phyloP scores from a whole-genome alignment of 2,888 invertebrate species.

The Sialis lutaria region DNA sequence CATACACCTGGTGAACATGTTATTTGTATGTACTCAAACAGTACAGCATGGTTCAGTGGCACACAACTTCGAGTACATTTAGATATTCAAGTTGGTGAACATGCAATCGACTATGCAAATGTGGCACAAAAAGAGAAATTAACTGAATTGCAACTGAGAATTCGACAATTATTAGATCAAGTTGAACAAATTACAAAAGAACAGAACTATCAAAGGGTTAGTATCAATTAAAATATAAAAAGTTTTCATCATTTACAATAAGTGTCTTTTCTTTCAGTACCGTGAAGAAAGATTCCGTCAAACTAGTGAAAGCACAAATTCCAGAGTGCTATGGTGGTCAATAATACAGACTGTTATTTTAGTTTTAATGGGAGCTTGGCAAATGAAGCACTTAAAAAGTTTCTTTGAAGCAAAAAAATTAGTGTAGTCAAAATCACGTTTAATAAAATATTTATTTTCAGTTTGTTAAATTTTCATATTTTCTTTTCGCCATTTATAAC shows the following conservation, averaged over 20 bases:
- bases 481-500: too few relatives aligned
- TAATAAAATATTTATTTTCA: too few relatives aligned
- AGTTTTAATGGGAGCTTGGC: conserved; percentile 91
- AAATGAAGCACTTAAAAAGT: conserved; percentile 96
- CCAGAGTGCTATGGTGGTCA: conserved; percentile 93
- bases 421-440: conserved; percentile 34
- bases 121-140: conserved; percentile 96
- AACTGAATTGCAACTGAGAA: conserved; percentile 83
- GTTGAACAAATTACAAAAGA: conserved; percentile 99
- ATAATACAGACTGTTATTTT: conserved; percentile 80
- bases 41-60: conserved; percentile 95
- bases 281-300: conserved; percentile 94
- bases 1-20: conserved; percentile 95
- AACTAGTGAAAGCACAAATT: conserved; percentile 96
- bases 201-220: conserved; percentile 93
- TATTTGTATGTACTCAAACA: conserved; percentile 96
- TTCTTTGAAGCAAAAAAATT: conserved; percentile 99
- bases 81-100: conserved; percentile 97
- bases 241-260: neutral
- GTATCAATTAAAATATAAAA: conserved; percentile 10
- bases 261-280: conserved; percentile 40
- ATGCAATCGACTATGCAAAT: conserved; percentile 94
- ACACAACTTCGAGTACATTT: conserved; percentile 88
- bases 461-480: too few relatives aligned
- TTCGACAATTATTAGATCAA: conserved; percentile 90